A percentile compares a stretch with the other conserved stretches of the same genome.
These are phyloP conservation scores for Adineta ricciae DNA, from an alignment of 2,888 invertebrate species.

Conservation along the genomic window DNA sequence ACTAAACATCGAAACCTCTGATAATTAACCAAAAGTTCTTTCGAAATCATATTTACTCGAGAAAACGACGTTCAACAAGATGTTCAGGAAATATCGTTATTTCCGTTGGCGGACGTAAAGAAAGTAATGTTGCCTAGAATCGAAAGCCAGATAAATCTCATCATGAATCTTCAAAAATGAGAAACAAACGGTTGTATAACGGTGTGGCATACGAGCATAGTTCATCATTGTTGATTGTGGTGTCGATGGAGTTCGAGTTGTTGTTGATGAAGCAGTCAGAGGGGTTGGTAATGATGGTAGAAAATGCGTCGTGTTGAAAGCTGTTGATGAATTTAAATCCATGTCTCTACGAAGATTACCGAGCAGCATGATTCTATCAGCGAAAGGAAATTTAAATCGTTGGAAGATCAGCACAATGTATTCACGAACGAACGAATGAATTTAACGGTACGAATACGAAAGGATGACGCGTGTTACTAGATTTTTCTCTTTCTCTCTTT, in stretches of 20 bases:
- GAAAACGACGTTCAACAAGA: background rate
- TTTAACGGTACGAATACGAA: background rate
- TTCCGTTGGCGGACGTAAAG: background rate
- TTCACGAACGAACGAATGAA: background rate
- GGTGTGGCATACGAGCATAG: background rate
- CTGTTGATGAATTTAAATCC: background rate
- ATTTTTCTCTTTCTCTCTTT: background rate
- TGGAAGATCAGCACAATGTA: background rate
- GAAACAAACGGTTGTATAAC: background rate
- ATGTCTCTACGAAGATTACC: background rate
- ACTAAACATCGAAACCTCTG: too few relatives aligned
- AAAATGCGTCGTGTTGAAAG: background rate
- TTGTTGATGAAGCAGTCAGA: background rate
- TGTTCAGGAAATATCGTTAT: background rate
- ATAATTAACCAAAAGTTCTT: background rate
- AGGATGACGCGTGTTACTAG: background rate
- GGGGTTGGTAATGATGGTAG: background rate
- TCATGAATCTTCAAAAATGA: background rate
- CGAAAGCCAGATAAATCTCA: background rate
- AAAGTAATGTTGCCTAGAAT: background rate
- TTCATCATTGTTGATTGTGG: background rate
- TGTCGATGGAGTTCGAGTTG: background rate
- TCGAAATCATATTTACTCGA: background rate
- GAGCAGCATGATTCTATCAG: background rate
- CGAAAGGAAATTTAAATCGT: background rate